Evolutionary conservation across 2,888 invertebrate genomes (phyloP).

Genomic region (Pseudococcus jackbeardsleyi): DNA sequence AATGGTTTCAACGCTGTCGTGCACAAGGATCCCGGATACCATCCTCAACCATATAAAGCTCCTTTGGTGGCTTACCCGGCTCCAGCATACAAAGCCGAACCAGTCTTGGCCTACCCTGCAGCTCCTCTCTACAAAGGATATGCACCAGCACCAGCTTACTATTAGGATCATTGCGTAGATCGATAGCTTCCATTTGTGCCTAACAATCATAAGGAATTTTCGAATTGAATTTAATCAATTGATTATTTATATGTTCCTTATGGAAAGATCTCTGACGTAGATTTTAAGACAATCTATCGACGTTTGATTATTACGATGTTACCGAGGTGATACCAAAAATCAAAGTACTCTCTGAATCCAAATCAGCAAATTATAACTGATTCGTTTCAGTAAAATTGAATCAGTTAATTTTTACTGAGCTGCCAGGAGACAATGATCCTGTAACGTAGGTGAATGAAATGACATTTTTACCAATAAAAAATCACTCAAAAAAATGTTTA

Average conservation of each 20-base stretch:
- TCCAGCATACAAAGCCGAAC: conserved; percentile 58
- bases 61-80: conserved; percentile 52
- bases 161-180: not conserved
- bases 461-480: too few species aligned
- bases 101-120: conserved; percentile 61
- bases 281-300: not conserved
- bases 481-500: too few species aligned
- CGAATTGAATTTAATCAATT: not conserved
- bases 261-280: conserved; percentile 36
- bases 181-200: not conserved
- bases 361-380: too few species aligned
- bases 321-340: conserved; percentile 25
- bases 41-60: conserved; percentile 62
- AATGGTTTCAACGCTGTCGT: conserved; percentile 67
- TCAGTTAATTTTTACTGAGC: too few species aligned
- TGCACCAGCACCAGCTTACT: conserved; percentile 12
- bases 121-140: conserved; percentile 1
- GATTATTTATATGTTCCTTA: conserved; percentile 11
- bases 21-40: conserved; percentile 65
- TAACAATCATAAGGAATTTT: conserved; percentile 22
- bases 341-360: too few species aligned
- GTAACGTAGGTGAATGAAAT: too few species aligned
- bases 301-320: not conserved
- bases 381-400: too few species aligned
- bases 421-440: too few species aligned